Percentiles rank a stretch among this genome's conserved stretches.
Conservation (phyloP, 2,888 invertebrate genomes). For the Portevinia maculata region DNA sequence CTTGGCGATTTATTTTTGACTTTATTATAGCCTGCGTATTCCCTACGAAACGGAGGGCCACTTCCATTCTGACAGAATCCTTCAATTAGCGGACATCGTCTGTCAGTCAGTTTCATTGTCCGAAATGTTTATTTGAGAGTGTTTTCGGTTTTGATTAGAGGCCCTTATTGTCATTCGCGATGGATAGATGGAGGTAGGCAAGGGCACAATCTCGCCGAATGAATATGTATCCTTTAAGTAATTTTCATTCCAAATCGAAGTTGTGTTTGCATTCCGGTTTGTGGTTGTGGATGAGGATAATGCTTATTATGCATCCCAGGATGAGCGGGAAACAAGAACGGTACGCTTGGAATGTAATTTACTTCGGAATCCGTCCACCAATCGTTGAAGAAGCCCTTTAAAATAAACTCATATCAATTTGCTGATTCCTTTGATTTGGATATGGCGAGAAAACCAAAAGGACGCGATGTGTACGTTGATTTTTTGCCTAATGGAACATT, state of each 20-base stretch:
- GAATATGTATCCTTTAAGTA: constrained; percentile 71
- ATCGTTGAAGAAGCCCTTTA: constrained; percentile 27
- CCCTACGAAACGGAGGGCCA: constrained; percentile 24
- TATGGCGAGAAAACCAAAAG: constrained; percentile 27
- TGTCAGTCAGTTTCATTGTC: constrained; percentile 72
- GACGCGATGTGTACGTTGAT: constrained; percentile 14
- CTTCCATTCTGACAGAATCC: constrained; percentile 73
- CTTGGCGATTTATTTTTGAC: constrained; percentile 17
- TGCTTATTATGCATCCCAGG: constrained; percentile 51
- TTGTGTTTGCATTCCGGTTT: constrained; percentile 62
- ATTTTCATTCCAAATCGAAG: constrained; percentile 57
- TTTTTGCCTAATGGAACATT: constrained; percentile 32
- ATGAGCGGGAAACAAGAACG: constrained; percentile 13
- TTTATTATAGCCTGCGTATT: constrained; percentile 23
- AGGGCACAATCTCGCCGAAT: constrained; percentile 13
- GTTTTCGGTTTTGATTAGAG: constrained; percentile 57
- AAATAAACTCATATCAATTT: constrained; percentile 68
- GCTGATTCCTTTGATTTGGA: constrained; percentile 65
- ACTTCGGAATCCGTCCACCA: constrained; percentile 43
- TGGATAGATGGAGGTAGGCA: constrained; percentile 40
- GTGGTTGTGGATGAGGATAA: constrained; percentile 29
- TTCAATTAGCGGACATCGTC: constrained; percentile 74
- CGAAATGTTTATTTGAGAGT: constrained; percentile 72
- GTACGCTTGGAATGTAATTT: constrained; percentile 61
- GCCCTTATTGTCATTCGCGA: constrained; percentile 63